Percentiles rank a stretch among this genome's conserved stretches.
These are phyloP conservation scores for Strongylocentrotus purpuratus DNA, from an alignment of 35 echinoderm and acorn worm genomes.

Conservation along the genomic window DNA sequence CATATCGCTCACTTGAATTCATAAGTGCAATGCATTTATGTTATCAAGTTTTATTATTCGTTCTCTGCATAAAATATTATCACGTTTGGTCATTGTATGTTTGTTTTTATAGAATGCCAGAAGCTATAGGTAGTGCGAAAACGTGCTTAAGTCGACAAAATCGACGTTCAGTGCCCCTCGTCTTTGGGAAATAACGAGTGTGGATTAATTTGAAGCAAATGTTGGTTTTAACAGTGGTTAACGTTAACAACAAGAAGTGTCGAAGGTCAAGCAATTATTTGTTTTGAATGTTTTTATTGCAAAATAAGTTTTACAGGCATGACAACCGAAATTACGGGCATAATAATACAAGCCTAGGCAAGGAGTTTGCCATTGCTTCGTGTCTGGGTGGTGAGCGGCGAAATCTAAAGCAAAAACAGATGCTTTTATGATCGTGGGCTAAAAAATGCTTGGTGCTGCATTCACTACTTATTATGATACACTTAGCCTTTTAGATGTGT, in stretches of 20 bases:
- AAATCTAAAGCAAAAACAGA: too few species aligned
- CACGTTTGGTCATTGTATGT: neutral
- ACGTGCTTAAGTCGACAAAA: neutral
- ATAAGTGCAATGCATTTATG: too few species aligned
- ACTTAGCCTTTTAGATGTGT: too few species aligned
- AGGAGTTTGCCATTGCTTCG: neutral
- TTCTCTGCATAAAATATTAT: neutral
- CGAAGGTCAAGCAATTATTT: neutral
- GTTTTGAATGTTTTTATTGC: neutral
- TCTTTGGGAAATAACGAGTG: neutral
- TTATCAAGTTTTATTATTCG: too few species aligned
- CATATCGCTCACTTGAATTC: too few species aligned
- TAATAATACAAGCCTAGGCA: too few species aligned
- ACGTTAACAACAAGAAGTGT: neutral
- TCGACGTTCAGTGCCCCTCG: neutral
- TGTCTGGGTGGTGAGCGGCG: too few species aligned
- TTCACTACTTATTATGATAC: too few species aligned
- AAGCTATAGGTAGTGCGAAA: neutral
- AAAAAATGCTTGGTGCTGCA: too few species aligned
- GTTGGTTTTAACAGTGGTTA: neutral
- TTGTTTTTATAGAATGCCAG: neutral
- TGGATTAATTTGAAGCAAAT: constrained; percentile 6
- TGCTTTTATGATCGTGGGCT: too few species aligned
- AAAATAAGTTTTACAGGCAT: neutral
- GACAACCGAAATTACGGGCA: too few species aligned